These are phyloP conservation scores for Gambelia wislizenii DNA, from an alignment of 2,797 vertebrate species.

Conservation along the genomic window DNA sequence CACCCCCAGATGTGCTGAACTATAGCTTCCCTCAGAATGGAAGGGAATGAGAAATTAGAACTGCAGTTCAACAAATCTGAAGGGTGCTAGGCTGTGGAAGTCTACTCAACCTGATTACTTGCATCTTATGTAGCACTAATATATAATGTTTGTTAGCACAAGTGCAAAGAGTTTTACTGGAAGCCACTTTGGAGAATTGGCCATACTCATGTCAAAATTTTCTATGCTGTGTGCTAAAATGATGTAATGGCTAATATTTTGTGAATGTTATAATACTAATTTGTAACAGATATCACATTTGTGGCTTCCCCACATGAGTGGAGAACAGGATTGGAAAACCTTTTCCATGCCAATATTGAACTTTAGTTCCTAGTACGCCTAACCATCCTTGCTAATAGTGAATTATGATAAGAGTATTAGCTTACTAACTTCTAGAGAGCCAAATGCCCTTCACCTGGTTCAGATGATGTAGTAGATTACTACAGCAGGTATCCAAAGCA, in stretches of 20 bases:
- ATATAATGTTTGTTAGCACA: background rate
- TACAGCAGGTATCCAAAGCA: background rate
- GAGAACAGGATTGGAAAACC: background rate
- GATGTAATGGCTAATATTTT: background rate
- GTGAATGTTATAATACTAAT: background rate
- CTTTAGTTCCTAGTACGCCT: background rate
- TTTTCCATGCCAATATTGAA: background rate
- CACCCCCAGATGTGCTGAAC: background rate
- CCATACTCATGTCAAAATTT: background rate
- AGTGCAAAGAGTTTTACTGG: background rate
- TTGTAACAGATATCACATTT: background rate
- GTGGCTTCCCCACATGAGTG: background rate
- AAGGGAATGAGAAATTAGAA: background rate
- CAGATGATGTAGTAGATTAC: background rate
- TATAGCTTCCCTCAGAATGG: too few relatives aligned
- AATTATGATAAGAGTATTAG: background rate
- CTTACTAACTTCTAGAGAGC: background rate
- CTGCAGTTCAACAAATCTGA: background rate
- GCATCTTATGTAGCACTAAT: background rate
- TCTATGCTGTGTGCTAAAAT: background rate
- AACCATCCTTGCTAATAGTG: background rate
- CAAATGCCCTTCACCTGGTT: background rate
- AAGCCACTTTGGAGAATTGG: background rate
- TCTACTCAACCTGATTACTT: background rate
- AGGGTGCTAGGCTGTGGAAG: background rate